Base-by-base conservation (phyloP, 2,797 vertebrate species). In the Phrynocephalus forsythii region DNA sequence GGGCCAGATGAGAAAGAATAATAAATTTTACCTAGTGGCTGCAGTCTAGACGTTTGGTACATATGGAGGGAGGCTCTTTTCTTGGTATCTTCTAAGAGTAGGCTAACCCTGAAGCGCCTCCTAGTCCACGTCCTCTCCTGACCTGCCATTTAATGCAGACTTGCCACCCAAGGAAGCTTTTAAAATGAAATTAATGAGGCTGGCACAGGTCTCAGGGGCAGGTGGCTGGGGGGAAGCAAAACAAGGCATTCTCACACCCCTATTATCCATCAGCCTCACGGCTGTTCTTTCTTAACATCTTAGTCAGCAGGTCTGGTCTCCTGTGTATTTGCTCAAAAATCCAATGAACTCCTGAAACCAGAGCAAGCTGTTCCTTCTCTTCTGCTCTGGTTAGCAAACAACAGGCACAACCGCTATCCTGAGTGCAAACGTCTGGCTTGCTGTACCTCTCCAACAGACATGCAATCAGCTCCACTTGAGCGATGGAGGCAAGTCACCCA, bases 341-440 rank as follows among this genome's bases (percentile, higher is more conserved):
- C 69, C 33, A n/a, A 11, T 63, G 38, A 86, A 63, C 68, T 9
- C 7, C 71, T 18, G 63, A 66, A 67, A n/a, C 52, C 52, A 15
- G 13, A 75, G 3, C 79, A 82, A 50, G 56, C 72, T 76, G 71
- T 82, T 87, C 48, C 38, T 28, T 26, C 16, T 33, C 82, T 87
- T 87, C 86, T 76, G 72, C 71, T 87, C 60, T 50, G 86, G 56
- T 87, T 67, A 67, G n/a, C 69, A 33, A 56, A 56, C 5, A 63
- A 82, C 13, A 30, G 79, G 79, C 63, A 75, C 85, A 82, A 48
- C 30, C 18, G 20, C 50, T 22, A 6, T 48, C 52, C 68, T 75
- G 30, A 72, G 50, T 63, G 33, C 67, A 72, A 60, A 86, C 60
- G 67, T 8, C 77, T 80, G 22, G 22, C 79, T 76, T 1, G 22